These are phyloP conservation scores for Zapornia atra DNA, from an alignment of 2,113 vertebrate genomes.

Conservation along the genomic window DNA sequence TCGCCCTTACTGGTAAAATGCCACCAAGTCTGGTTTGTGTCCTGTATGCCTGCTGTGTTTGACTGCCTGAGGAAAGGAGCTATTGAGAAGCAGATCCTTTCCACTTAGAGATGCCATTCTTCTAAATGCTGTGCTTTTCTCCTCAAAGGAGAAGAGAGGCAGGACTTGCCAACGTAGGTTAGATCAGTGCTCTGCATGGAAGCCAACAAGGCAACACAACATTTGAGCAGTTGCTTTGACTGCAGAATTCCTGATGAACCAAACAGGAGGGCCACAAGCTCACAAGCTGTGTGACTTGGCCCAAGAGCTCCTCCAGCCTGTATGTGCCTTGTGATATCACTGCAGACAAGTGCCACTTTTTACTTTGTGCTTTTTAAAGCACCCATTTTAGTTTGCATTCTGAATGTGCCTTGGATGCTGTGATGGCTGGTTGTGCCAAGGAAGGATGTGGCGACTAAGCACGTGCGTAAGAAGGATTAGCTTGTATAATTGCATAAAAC, in stretches of 20 bases:
- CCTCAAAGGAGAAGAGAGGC: neutral
- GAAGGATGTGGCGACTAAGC: neutral
- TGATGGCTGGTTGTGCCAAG: neutral
- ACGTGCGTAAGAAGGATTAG: fast-evolving
- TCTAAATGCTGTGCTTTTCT: neutral
- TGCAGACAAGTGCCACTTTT: neutral
- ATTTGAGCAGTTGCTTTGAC: fast-evolving
- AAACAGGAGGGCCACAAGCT: neutral
- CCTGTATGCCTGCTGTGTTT: neutral
- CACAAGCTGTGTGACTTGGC: neutral
- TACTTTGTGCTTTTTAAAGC: neutral
- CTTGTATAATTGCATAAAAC: neutral
- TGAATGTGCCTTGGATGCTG: neutral
- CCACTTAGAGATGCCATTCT: neutral
- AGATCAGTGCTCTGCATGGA: fast-evolving
- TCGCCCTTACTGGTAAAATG: neutral
- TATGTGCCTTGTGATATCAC: fast-evolving
- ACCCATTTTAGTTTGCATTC: neutral
- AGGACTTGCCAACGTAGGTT: neutral
- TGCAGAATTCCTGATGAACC: neutral
- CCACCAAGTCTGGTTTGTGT: neutral
- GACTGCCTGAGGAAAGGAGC: neutral
- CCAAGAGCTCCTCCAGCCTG: neutral
- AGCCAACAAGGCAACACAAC: neutral
- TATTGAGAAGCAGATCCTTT: neutral